These are phyloP conservation scores for Physocephala rufipes DNA, from an alignment of 2,888 invertebrate species.

Conservation along the genomic window DNA sequence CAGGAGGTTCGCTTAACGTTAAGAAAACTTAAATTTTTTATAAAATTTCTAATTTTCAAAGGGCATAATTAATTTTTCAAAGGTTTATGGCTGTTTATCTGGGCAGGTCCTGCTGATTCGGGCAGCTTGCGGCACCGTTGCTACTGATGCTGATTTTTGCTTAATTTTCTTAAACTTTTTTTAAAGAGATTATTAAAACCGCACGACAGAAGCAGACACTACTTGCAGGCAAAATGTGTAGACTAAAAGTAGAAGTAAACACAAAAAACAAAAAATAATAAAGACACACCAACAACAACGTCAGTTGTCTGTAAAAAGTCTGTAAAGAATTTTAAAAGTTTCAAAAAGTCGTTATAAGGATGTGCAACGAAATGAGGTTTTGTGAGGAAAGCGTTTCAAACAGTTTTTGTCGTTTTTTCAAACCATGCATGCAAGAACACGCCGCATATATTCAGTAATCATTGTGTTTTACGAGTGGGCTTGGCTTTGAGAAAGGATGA, in stretches of 20 bases:
- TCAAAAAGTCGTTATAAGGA: background rate
- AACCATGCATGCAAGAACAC: too few relatives aligned
- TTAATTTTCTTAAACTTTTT: background rate
- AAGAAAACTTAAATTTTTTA: too few relatives aligned
- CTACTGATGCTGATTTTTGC: conserved; percentile 19
- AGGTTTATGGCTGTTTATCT: background rate
- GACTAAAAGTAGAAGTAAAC: background rate
- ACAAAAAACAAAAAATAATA: conserved; percentile 21
- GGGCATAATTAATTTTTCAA: too few relatives aligned
- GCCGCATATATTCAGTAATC: too few relatives aligned
- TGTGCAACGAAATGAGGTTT: too few relatives aligned
- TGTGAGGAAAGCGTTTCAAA: too few relatives aligned
- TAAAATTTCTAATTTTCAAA: too few relatives aligned
- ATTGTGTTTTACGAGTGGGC: too few relatives aligned
- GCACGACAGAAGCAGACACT: conserved; percentile 39
- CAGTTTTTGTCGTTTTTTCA: background rate
- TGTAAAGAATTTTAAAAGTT: background rate
- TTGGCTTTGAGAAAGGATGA: too few relatives aligned
- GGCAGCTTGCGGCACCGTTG: too few relatives aligned
- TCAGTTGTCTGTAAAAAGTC: background rate
- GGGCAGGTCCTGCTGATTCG: too few relatives aligned
- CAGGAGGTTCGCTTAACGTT: too few relatives aligned
- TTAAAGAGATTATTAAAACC: conserved; percentile 49
- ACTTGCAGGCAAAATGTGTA: background rate
- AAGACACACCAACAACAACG: conserved; percentile 13